Base-by-base conservation (phyloP, 1,140 invertebrate genomes). In the Drosophila tristis region DNA sequence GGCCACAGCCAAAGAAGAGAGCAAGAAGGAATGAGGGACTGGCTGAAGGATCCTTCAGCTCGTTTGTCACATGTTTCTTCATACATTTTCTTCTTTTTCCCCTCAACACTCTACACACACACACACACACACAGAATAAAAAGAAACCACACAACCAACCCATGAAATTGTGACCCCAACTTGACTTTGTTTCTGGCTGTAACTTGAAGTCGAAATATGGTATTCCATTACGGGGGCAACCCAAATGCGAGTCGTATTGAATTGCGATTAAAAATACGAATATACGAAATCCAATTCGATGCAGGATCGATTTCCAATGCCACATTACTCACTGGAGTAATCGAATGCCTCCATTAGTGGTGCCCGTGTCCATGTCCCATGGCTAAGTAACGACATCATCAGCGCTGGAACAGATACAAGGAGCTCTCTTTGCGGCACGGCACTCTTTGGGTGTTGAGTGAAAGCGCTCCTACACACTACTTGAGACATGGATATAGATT, bases 261-360 rank as follows among this genome's bases (percentile, higher is more conserved):
- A 64, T 79, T 80, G 48, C 71, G 50, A 59, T 50, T 45, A 23
- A 64, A 50, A 57, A 47, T 66, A 35, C 54, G 55, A 74, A 50
- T 53, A 51, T 66, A 43, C 54, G 55, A 78, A 71, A 71, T 72
- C 47, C 11, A 65, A 72, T 35, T 58, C 67, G 15, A 42, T 53
- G 56, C 16, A 55, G 50, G 51, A 81, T 86, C 64, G 58, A 71
- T 81, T 87, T 71, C 61, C 67, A 68, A 48, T 78, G 54, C 31
- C 74, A 87, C 74, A 87, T 86, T 86, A 87, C 74, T 86, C 82
- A 80, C 29, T 42, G 57, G 35, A 13, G 57, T 65, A 71, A 65
- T 51, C 61, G 35, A 66, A 79, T 71, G 60, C 67, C 56, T 20
- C 39, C 29, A 64, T 78, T 58, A 45, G 44, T 31, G 42, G 31